Conservation (phyloP, 2,797 vertebrate genomes). For the Vultur gryphus region DNA sequence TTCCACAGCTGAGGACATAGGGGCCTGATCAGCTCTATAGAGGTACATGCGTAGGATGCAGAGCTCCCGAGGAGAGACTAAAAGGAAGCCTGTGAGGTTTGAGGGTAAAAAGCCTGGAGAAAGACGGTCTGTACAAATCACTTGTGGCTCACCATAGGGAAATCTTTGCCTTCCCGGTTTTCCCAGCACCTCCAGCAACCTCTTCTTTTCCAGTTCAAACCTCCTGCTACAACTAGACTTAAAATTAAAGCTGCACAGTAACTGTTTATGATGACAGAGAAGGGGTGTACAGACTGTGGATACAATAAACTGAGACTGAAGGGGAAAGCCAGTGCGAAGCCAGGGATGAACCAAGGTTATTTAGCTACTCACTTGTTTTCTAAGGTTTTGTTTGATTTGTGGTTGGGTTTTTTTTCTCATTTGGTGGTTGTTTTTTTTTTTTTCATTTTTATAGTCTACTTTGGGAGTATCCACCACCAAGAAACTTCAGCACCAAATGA, state of each 20-base stretch:
- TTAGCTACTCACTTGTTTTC: not conserved
- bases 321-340: not conserved
- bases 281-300: not conserved
- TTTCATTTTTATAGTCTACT: not conserved
- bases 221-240: not conserved
- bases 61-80: not conserved
- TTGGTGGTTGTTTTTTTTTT: not conserved
- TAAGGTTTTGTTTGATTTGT: not conserved
- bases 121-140: not conserved
- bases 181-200: not conserved
- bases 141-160: not conserved
- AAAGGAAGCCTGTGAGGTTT: not conserved
- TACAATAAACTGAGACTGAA: not conserved
- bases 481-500: not conserved
- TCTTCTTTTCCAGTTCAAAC: not conserved
- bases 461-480: not conserved
- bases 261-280: not conserved
- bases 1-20: not conserved
- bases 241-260: not conserved
- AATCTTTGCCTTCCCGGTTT: not conserved
- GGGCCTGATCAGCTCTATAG: not conserved
- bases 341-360: not conserved
- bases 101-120: not conserved
- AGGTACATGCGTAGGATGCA: rapidly evolving
- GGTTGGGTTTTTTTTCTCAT: not conserved